Evolutionary conservation across 2,113 vertebrate species (phyloP), one percentile per base, ranked within the genome.

Genomic region (Diglossa brunneiventris): DNA sequence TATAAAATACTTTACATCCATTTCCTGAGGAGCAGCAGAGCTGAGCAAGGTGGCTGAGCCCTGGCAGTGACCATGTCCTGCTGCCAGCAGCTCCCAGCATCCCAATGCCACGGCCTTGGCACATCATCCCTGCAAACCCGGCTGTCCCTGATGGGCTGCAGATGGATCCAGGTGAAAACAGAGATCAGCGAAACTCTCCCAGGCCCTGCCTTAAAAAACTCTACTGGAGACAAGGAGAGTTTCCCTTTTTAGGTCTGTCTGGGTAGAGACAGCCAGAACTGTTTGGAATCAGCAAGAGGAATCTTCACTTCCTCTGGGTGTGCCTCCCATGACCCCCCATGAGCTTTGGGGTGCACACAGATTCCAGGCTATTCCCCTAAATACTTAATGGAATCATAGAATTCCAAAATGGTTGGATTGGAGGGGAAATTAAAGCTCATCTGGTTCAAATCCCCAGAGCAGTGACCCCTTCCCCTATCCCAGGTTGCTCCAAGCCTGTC

Each of bases 281-380:
- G 47, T 31, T n/a, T 59, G 59, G 61, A 39, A 47, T 33, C 1
- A 28, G n/a, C 6, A 47, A 10, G 18, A 50, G 35, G 27, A 72
- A 44, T 10, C 15, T 31, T 47, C 33, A 5, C 1, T 22, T 27
- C 12, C 62, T 62, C 52, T 30, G 2, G 1, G 2, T 4, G 3
- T 14, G 20, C 15, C 35, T 2, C 1, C 44, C 23, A 8, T 28
- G 44, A 26, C 11, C 5, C 5, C 0, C 0, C 0, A 11, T 9
- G 21, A 19, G 13, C 53, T 77, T 58, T 16, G 26, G 1, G 0
- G 22, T 15, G 21, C 17, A 6, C 41, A 13, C 0, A 0, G 0
- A 10, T 52, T 61, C 47, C 23, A n/a, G 39, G n/a, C n/a, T 53
- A 1, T 22, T 69, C 41, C 37, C 24, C 23, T 2, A 3, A 6